Base-by-base conservation (phyloP, 2,888 invertebrate genomes). In the Thysanoteuthis rhombus region DNA sequence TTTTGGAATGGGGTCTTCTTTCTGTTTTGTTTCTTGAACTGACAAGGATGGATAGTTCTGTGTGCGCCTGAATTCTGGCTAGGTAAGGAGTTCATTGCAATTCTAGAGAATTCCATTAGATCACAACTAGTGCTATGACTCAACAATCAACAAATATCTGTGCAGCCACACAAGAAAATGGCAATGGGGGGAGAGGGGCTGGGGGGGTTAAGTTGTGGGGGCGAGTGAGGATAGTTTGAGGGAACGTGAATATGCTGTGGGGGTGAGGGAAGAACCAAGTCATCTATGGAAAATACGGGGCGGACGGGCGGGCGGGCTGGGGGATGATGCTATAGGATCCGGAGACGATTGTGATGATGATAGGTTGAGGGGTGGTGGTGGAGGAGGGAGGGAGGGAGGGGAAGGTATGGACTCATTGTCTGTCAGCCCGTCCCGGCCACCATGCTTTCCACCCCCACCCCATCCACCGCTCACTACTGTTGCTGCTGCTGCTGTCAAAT, bases 31-130 rank as follows among this genome's bases (percentile, higher is more conserved):
- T 58, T 28, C 28, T 28, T 32, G 25, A 10, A 32, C 32, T 58
- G 32, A 58, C 58, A 32, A 58, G 45, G 45, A 58, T 58, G 58
- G 32, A 28, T 58, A 58, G 1, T 12, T 75, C 1, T 75, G 75
- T 75, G 75, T n/a, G 75, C 28, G 58, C 36, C n/a, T 75, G 36
- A 75, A 75, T 75, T 75, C 75, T 75, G 75, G 16, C 75, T 75
- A 75, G 75, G 75, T 75, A 75, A 75, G 75, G 75, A 75, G n/a
- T 75, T 75, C 75, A n/a, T 75, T 75, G 75, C 75, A 75, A 75
- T 75, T 75, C 75, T 16, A 75, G 75, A 75, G 75, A 36, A 75
- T 75, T 75, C 75, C 75, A 75, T 75, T 75, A 75, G 75, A 75
- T 75, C 75, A 75, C 75, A 75, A 75, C 75, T 75, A 75, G 75